These are phyloP conservation scores for Castor canadensis DNA, from an alignment of 2,113 vertebrate species.

Conservation along the genomic window DNA sequence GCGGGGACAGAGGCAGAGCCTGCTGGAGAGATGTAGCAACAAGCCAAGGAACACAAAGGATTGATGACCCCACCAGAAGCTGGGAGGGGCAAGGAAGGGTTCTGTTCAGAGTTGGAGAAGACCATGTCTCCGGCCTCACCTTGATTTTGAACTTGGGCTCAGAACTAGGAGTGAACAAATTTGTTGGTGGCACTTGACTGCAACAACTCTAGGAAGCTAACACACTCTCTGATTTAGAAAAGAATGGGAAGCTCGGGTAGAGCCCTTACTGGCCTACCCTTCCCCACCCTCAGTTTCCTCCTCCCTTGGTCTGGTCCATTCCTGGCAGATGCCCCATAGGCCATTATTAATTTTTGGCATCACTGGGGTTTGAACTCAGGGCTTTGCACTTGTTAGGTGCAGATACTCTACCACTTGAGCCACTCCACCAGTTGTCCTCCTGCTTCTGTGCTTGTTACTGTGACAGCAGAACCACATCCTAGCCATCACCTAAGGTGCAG, in stretches of 20 bases:
- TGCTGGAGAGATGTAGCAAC: accelerated
- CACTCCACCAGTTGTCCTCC: no score
- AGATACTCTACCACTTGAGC: no score
- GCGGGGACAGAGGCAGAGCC: not conserved
- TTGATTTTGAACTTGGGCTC: not conserved
- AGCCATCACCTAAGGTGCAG: no score
- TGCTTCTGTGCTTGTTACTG: no score
- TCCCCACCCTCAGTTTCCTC: not conserved
- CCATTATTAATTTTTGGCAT: no score
- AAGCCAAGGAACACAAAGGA: not conserved
- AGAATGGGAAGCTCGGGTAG: accelerated
- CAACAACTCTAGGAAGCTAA: not conserved
- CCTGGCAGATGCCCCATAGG: not conserved
- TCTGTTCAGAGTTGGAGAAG: not conserved
- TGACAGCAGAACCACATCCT: accelerated
- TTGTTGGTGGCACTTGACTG: not conserved
- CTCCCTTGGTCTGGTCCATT: not conserved
- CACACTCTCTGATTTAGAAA: not conserved
- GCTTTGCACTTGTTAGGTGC: no score
- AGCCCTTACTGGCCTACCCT: no score
- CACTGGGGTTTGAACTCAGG: no score
- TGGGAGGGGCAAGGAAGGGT: accelerated
- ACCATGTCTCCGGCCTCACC: not conserved
- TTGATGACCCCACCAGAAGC: no score
- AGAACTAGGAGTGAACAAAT: not conserved